Evolutionary conservation across 2,888 invertebrate species (phyloP).

Genomic region (Maniola hyperantus): DNA sequence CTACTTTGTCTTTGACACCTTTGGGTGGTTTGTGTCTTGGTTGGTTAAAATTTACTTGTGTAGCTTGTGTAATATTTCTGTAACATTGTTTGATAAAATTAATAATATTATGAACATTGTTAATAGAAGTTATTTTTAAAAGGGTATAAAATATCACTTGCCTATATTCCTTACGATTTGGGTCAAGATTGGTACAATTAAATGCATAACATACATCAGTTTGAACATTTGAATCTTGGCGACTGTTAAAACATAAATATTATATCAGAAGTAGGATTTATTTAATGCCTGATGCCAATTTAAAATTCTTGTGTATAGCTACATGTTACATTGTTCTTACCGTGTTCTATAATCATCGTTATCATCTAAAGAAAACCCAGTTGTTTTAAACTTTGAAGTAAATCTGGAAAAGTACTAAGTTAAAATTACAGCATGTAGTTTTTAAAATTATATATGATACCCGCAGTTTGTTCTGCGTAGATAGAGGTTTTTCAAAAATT

Average conservation of each 20-base stretch:
- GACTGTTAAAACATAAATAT: conserved; percentile 9
- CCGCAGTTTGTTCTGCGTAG: too few relatives aligned
- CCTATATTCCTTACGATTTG: conserved; percentile 1
- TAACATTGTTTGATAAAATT: background rate
- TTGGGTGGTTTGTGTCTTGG: conserved; percentile 33
- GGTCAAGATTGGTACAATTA: background rate
- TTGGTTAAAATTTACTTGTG: conserved; percentile 60
- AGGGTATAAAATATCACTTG: conserved; percentile 7
- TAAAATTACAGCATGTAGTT: background rate
- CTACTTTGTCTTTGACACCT: conserved; percentile 46
- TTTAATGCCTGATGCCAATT: background rate
- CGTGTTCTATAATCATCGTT: background rate
- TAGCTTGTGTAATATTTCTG: conserved; percentile 47
- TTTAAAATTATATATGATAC: background rate
- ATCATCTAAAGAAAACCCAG: background rate
- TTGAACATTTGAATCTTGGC: conserved; percentile 8
- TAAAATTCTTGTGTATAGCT: background rate
- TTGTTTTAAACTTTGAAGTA: conserved; percentile 1
- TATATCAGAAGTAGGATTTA: background rate
- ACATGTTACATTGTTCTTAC: background rate
- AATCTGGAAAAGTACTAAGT: background rate
- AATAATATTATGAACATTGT: background rate
- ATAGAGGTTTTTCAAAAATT: too few relatives aligned
- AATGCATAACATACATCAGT: conserved; percentile 8
- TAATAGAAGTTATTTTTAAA: background rate